Evolutionary conservation across 2,888 invertebrate genomes (phyloP).

Genomic region (Gastracanthus pulcherrimus): DNA sequence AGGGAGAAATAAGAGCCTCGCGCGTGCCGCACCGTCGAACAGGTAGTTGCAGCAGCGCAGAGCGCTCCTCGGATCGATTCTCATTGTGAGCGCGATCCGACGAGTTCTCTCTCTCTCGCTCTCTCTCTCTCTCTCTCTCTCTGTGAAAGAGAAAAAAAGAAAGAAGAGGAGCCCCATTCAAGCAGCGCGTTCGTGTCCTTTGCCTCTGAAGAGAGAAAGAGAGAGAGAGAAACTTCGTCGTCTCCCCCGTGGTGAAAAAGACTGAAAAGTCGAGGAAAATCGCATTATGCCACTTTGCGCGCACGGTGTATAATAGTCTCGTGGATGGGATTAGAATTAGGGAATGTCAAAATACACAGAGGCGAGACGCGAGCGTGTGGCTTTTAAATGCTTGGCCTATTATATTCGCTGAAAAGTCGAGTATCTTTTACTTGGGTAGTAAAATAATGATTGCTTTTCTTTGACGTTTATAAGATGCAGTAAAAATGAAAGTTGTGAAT

Average conservation of each 20-base stretch:
- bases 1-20: constrained; percentile 40
- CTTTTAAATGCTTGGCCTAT: constrained; percentile 46
- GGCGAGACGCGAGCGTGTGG: background rate
- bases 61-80: constrained; percentile 60
- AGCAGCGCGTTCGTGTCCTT: constrained; percentile 23
- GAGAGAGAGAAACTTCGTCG: constrained; percentile 10
- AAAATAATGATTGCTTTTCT: constrained; percentile 7
- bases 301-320: background rate
- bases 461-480: background rate
- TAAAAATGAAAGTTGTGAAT: background rate
- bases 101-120: constrained; percentile 54
- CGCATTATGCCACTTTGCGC: constrained; percentile 47
- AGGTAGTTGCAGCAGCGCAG: constrained; percentile 65
- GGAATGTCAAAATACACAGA: constrained; percentile 44
- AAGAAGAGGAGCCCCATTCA: constrained; percentile 29
- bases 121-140: constrained; percentile 57
- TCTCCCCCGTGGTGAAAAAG: constrained; percentile 36
- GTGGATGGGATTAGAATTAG: constrained; percentile 45
- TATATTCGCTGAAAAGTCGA: constrained; percentile 8
- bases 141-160: constrained; percentile 17
- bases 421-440: constrained; percentile 16
- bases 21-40: constrained; percentile 57
- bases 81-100: constrained; percentile 63
- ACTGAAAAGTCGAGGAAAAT: constrained; percentile 53
- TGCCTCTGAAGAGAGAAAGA: background rate